These are phyloP conservation scores for Brachyalestes nurse DNA, from an alignment of 2,797 vertebrate genomes.

Conservation along the genomic window DNA sequence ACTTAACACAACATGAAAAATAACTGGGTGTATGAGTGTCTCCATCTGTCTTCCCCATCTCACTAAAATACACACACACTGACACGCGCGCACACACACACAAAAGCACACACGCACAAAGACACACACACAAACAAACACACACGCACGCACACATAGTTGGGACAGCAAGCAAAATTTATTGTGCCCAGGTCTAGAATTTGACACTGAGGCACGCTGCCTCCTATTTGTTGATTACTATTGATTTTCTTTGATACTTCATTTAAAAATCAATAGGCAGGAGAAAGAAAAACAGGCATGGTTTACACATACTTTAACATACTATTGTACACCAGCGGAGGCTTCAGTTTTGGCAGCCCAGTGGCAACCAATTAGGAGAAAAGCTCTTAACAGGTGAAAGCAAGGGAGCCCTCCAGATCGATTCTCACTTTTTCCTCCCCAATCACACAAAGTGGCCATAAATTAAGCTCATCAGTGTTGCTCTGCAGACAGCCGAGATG, in stretches of 20 bases:
- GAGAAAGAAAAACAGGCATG: conserved; percentile 89
- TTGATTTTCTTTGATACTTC: conserved; percentile 98
- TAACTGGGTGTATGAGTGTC: conserved; percentile 19
- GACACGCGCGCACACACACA: not conserved
- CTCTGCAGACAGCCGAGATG: conserved; percentile 84
- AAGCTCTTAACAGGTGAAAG: conserved; percentile 98
- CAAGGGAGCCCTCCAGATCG: conserved; percentile 81
- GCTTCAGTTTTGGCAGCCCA: conserved; percentile 86
- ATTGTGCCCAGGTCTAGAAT: conserved; percentile 82
- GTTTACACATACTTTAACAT: conserved; percentile 93
- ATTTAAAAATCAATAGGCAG: conserved; percentile 97
- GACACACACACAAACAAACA: conserved; percentile 3
- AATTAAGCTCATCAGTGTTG: conserved; percentile 94
- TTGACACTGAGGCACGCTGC: conserved; percentile 81
- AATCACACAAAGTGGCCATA: conserved; percentile 99
- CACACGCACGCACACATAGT: conserved; percentile 62
- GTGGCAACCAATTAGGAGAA: conserved; percentile 92
- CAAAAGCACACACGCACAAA: too few relatives aligned
- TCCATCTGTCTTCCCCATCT: conserved; percentile 56
- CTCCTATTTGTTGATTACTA: conserved; percentile 99
- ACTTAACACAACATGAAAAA: conserved; percentile 41
- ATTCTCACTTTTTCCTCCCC: conserved; percentile 89
- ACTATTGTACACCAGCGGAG: conserved; percentile 80
- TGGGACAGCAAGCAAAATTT: conserved; percentile 86
- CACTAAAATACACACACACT: not conserved